Evolutionary conservation across 2,113 vertebrate genomes (phyloP), one percentile per base, ranked within the genome.

Genomic region (Vimba vimba): DNA sequence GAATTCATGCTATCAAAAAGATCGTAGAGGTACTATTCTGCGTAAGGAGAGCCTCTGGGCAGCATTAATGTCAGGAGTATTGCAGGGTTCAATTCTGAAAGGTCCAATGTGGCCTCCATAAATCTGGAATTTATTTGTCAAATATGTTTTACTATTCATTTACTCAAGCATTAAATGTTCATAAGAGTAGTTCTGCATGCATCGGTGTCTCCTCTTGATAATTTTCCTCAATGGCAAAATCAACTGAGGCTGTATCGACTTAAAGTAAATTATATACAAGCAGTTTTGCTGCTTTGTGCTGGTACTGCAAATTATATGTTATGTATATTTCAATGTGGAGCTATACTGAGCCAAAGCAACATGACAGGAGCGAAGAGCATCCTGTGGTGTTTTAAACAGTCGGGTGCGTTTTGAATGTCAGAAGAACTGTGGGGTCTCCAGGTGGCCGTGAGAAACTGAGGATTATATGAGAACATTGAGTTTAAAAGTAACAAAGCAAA

Each of bases 361-460:
- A 66, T 66, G 79, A 66, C 83, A 64, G 43, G 15, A 50, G 73
- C 15, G 73, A 50, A 71, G 73, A 78, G 47, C 27, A 68, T 50
- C 84, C 75, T 64, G 74, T 59, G 36, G 84, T 13, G 55, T 55
- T 60, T 78, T 78, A 78, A 66, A 74, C 74, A 78, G 60, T 25
- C 21, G 23, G 60, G 60, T 4, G 39, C 15, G 6, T 17, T 15
- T 5, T 47, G 60, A 66, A 68, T 78, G 84, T 79, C 59, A 78
- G 59, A 50, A 60, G 60, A 33, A 39, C 75, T 27, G 43, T 68
- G 45, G 47, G 62, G 64, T 68, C 75, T 68, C 59, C 75, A 85
- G 59, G 73, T 78, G 84, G 59, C 45, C 25, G 8, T 17, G 25
- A 79, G 19, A 59, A 64, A 39, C 73, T 23, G 23, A 43, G 75